A percentile compares a stretch with the other conserved stretches of the same genome.
Evolutionary conservation across 2,888 invertebrate species (phyloP).

Genomic region (Pyrocoelia pectoralis): DNA sequence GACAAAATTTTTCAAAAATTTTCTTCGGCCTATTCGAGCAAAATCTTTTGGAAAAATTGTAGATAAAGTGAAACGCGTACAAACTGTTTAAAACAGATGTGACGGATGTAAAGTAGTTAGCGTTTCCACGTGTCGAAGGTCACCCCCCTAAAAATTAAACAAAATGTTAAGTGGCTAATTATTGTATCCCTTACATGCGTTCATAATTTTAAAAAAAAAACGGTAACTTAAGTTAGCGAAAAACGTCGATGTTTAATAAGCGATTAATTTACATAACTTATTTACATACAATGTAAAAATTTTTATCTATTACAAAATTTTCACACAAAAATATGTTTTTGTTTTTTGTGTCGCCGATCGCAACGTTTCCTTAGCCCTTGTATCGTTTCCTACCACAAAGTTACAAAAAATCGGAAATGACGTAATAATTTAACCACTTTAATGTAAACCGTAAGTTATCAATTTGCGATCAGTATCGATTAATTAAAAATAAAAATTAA

Average conservation of each 20-base stretch:
- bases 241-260: too few relatives aligned
- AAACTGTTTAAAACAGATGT: constrained; percentile 5
- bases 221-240: too few relatives aligned
- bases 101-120: constrained; percentile 9
- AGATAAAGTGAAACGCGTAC: not conserved
- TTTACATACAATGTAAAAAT: too few relatives aligned
- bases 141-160: not conserved
- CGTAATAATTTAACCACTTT: constrained; percentile 4
- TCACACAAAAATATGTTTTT: not conserved
- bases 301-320: too few relatives aligned
- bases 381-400: not conserved
- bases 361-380: not conserved
- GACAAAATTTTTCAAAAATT: not conserved
- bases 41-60: not conserved
- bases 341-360: not conserved
- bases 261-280: too few relatives aligned
- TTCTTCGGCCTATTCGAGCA: not conserved
- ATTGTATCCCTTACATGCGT: too few relatives aligned
- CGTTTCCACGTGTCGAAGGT: constrained; percentile 13
- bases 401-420: constrained; percentile 13
- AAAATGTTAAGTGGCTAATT: not conserved
- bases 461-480: not conserved
- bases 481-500: not conserved
- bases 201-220: too few relatives aligned
- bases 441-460: not conserved